Evolutionary conservation across 23 tunicate genomes (phyloP), one percentile per base, ranked within the genome.

Genomic region (Styela plicata): DNA sequence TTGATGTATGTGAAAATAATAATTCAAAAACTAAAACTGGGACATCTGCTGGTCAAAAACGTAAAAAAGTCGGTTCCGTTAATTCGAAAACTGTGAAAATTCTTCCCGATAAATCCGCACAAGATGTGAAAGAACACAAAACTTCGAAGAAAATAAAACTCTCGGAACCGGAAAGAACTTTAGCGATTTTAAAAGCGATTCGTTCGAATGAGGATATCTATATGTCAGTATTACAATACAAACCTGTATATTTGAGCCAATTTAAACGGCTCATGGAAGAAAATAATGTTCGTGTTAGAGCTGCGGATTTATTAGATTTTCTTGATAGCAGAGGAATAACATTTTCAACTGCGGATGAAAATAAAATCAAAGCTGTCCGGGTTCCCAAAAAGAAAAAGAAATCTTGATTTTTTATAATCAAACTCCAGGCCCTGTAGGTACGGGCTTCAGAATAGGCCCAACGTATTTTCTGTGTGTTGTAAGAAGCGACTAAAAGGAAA

Each of bases 321-420:
- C 36, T 75, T 31, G 80, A 75, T 36, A 37, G 65, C 22, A 19
- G 36, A 34, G 80, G 80, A 25, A 75, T 75, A 10, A 75, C 80
- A 16, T 75, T 75, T 52, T 75, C 80, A 2, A 75, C 80, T 75
- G 80, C 80, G 61, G 80, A 75, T 52, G 80, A 75, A 36, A 75
- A 52, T 22, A 37, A 36, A 37, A 35, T 17, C 24, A 75, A 75
- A 17, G 80, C 36, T 30, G 36, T 34, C 3, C 5, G 77, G 34
- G 36, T 71, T 32, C 36, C 37, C 17, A 71, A 34, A 30, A 71
- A 71, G 37, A 71, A 30, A 13, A 44, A 44, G 13, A 44, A 44
- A 13, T 7, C 57, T 44, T 44, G 57, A 44, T 44, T 44, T 44
- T 5, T n/a, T n/a, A n/a, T n/a, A n/a, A n/a, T n/a, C n/a, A n/a